phyloP scores from a whole-genome alignment of 2,797 vertebrate species.

The Megaceryle alcyon region DNA sequence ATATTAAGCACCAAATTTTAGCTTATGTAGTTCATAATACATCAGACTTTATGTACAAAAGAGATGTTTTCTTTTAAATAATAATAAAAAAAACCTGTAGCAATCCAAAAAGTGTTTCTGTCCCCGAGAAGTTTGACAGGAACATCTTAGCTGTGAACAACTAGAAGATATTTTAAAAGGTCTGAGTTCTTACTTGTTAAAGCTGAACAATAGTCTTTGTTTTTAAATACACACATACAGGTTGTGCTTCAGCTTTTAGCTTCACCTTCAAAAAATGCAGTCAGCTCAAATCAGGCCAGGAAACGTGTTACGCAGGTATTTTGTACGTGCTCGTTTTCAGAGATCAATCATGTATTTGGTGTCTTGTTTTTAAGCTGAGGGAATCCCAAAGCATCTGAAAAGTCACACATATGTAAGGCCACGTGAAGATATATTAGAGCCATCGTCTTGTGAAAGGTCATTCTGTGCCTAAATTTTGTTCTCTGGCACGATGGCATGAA shows the following conservation, averaged over 20 bases:
- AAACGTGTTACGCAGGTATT: neutral
- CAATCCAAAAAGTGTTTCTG: neutral
- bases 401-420: neutral
- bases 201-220: neutral
- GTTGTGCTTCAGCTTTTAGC: neutral
- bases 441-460: no score
- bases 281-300: neutral
- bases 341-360: rapidly evolving
- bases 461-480: neutral
- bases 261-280: neutral
- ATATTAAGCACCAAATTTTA: neutral
- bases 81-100: neutral
- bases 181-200: neutral
- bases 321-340: neutral
- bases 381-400: neutral
- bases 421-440: neutral
- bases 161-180: neutral
- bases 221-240: neutral
- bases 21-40: neutral
- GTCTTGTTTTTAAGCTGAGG: neutral
- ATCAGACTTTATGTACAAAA: neutral
- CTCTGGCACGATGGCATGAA: rapidly evolving
- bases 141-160: neutral
- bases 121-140: neutral
- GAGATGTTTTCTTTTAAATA: neutral